Percentiles rank a stretch among this genome's conserved stretches.
phyloP scores from a whole-genome alignment of 2,797 vertebrate species.

The Oreortyx pictus region DNA sequence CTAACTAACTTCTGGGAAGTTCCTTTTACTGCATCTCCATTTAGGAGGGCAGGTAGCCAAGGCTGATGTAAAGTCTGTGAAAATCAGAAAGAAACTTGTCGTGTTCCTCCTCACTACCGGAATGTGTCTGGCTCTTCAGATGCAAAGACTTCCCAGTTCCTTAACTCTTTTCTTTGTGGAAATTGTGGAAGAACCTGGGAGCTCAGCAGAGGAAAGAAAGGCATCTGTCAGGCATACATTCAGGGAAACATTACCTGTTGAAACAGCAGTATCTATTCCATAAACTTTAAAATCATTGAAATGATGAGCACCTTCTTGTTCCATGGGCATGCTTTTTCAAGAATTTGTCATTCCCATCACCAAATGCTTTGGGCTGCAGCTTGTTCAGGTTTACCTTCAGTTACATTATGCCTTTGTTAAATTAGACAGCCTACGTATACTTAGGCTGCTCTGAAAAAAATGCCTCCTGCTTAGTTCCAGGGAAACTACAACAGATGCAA shows the following conservation, averaged over 20 bases:
- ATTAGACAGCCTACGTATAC: background rate
- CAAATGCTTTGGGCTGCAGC: background rate
- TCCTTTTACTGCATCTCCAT: background rate
- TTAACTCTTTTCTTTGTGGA: background rate
- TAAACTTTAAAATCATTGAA: background rate
- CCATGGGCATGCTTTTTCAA: background rate
- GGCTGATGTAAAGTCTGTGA: background rate
- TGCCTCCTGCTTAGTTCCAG: background rate
- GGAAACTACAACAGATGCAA: background rate
- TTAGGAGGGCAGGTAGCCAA: background rate
- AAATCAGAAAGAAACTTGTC: background rate
- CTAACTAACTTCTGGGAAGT: background rate
- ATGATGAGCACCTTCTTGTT: background rate
- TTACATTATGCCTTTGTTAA: background rate
- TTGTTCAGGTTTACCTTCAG: background rate
- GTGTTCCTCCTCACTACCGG: fast-evolving
- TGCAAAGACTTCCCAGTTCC: background rate
- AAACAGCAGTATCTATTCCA: background rate
- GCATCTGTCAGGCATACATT: background rate
- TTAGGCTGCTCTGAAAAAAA: background rate
- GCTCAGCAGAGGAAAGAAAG: background rate
- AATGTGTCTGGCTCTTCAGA: background rate
- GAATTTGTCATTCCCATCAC: background rate
- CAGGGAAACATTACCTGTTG: background rate
- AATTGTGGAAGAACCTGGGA: background rate